A percentile compares a stretch with the other conserved stretches of the same genome.
Conservation (phyloP, 2,113 vertebrate species). For the Chaetops frenatus region DNA sequence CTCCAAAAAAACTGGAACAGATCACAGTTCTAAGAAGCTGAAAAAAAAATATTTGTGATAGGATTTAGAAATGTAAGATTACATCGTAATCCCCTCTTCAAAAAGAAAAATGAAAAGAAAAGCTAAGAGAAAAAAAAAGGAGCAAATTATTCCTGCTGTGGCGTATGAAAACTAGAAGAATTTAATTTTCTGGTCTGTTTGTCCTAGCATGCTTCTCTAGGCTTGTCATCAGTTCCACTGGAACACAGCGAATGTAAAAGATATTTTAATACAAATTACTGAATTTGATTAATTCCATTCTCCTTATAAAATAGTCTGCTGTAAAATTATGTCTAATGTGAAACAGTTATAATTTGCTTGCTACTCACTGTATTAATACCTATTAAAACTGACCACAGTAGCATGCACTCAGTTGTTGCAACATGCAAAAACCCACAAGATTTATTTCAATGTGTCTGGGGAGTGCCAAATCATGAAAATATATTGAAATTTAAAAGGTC, state of each 20-base stretch:
- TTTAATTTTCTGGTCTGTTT: conserved; percentile 64
- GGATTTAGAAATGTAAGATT: conserved; percentile 7
- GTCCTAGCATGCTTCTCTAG: conserved; percentile 50
- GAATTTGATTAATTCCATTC: conserved; percentile 47
- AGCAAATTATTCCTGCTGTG: neutral
- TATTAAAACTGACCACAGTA: conserved; percentile 42
- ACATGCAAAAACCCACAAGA: neutral
- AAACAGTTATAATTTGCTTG: conserved; percentile 56
- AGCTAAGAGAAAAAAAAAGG: neutral
- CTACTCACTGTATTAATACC: conserved; percentile 45
- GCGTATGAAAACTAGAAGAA: conserved; percentile 43
- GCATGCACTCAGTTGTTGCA: neutral
- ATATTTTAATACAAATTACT: conserved; percentile 61
- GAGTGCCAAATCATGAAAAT: neutral
- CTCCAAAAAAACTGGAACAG: neutral
- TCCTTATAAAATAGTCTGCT: conserved; percentile 60
- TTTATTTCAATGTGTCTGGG: conserved; percentile 14
- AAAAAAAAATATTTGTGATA: neutral
- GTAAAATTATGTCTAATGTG: conserved; percentile 50
- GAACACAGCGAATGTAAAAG: conserved; percentile 56
- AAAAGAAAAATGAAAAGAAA: conserved; percentile 21
- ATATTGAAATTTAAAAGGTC: neutral
- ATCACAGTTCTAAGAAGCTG: neutral
- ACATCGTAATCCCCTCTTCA: neutral
- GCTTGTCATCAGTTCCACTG: conserved; percentile 47